Evolutionary conservation across 2,113 vertebrate genomes (phyloP), one percentile per base, ranked within the genome.

Genomic region (Pteruthius melanotis): DNA sequence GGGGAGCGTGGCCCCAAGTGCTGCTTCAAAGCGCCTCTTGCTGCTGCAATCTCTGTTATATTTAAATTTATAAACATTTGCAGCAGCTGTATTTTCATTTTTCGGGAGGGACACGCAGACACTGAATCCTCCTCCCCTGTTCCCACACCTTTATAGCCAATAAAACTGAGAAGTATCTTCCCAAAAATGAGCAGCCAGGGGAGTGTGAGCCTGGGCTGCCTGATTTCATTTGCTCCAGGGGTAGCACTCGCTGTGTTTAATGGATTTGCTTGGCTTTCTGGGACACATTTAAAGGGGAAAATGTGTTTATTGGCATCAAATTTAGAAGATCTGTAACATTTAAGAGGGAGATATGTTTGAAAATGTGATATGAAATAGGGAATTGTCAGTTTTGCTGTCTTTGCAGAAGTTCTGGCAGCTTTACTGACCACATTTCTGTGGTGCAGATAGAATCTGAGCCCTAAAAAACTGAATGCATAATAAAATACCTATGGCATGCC

Each of bases 381-480:
- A 79, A 77, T 49, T 50, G 66, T 69, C 31, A 22, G 63, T 57
- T 91, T 83, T 95, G 87, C 79, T 93, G 17, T 83, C 94, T 88
- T 91, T 90, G 91, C 87, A 80, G 82, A 86, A 95, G 63, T 92
- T 90, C 85, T 90, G 85, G 90, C 42, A 28, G 66, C 78, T 94
- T 88, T 90, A 83, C 87, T 86, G 90, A 88, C 84, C 87, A 60
- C 44, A 47, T 74, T 94, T 74, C 69, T 69, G 75, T 9, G 2
- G 27, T 50, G 52, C 9, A 2, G 63, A 83, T 93, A 66, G 54
- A 94, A 83, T 53, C 60, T 54, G 71, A 70, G 79, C 56, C 68
- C 82, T 96, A 80, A 94, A 96, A 96, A 83, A 22, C 24, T 7
- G 90, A 96, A 86, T 88, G 75, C 35, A 35, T 95, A 95, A 92